Conservation (phyloP, 37 sponge, comb jelly and placozoan species). For the Mnemiopsis leidyi region DNA sequence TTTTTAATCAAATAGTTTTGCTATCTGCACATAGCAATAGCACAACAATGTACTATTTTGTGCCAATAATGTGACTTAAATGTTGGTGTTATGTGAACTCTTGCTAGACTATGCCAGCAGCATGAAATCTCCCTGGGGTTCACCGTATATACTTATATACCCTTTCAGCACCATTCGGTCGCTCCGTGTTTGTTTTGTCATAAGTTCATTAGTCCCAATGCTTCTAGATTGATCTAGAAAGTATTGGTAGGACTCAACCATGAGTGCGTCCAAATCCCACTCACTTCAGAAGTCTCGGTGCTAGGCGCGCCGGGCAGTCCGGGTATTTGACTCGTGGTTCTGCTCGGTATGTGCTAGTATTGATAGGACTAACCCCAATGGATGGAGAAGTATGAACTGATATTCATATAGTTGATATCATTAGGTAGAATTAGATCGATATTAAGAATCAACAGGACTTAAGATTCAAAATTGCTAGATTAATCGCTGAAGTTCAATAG, state of each 20-base stretch:
- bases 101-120: not conserved
- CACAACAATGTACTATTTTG: no score
- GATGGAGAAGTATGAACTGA: slow-evolving; percentile 41
- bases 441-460: no score
- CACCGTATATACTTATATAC: not conserved
- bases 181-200: not conserved
- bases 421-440: no score
- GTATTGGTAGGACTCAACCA: slow-evolving; percentile 59
- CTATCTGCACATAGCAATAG: no score
- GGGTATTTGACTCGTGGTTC: no score
- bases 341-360: not conserved
- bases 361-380: slow-evolving; percentile 3
- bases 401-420: no score
- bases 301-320: not conserved
- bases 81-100: no score
- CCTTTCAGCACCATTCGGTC: slow-evolving; percentile 48
- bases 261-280: no score
- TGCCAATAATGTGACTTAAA: not conserved
- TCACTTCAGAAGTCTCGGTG: slow-evolving; percentile 27
- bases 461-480: no score
- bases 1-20: no score
- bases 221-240: not conserved
- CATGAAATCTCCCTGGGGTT: not conserved
- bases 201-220: slow-evolving; percentile 53
- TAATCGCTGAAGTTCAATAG: no score